Evolutionary conservation across 2,113 vertebrate genomes (phyloP).

Genomic region (Nettapus auritus): DNA sequence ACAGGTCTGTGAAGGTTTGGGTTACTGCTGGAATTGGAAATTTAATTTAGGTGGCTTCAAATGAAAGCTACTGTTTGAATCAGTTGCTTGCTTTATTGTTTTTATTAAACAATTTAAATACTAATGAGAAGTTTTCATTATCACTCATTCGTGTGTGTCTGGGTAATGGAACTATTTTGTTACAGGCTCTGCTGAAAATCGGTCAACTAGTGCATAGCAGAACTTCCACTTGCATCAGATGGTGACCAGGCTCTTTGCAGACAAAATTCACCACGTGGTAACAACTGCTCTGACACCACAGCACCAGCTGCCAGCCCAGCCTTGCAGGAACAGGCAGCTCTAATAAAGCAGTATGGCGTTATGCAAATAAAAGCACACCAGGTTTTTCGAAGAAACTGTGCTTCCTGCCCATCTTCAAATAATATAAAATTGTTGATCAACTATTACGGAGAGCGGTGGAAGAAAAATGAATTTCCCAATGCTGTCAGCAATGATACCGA

Average conservation of each 20-base stretch:
- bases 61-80: background rate
- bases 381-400: background rate
- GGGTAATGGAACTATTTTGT: background rate
- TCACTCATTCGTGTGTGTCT: background rate
- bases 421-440: background rate
- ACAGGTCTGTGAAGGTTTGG: background rate
- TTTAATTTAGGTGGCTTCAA: background rate
- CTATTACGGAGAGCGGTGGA: background rate
- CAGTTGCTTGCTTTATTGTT: background rate
- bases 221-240: background rate
- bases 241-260: background rate
- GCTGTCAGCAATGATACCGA: background rate
- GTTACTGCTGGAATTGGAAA: background rate
- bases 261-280: background rate
- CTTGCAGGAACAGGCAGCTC: background rate
- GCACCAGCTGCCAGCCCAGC: background rate
- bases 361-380: background rate
- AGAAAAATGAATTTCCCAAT: background rate
- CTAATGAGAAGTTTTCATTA: background rate
- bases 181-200: background rate
- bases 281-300: background rate
- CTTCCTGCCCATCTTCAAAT: background rate
- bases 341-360: background rate
- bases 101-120: background rate
- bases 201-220: background rate